Base-by-base conservation (phyloP, 1,140 invertebrate species). In the Tetramorium simillimum region DNA sequence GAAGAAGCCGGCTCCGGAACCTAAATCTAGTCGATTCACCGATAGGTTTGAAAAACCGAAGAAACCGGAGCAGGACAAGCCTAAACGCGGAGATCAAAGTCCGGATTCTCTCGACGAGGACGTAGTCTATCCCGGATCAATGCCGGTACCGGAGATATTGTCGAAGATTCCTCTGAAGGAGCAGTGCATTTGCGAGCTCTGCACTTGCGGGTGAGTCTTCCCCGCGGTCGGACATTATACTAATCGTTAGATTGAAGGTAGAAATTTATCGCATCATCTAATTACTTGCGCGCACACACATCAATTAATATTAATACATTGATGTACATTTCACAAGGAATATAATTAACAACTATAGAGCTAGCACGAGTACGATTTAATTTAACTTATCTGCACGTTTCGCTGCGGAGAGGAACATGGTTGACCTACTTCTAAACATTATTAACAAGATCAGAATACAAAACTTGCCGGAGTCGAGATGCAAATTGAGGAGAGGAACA, bases 131-230 rank as follows among this genome's bases (percentile, higher is more conserved):
- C 51, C 78, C 12, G 65, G 67, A 46, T 81, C 37, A 18, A 56
- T 3, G 28, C 89, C 69, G 58, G 62, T 86, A 33, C 88, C 91
- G 0, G 93, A 95, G 43, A 85, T 95, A 40, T 87, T 95, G 3
- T 91, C 93, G 6, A 93, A 92, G 77, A 93, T 95, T 2, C 95
- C 95, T 3, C 76, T 94, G 63, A 97, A 97, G 93, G 98, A 98
- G 93, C 97, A 98, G 94, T 98, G 98, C 92, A 98, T 98, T 89
- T 98, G 98, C 94, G 97, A 98, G 95, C 97, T 98, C 60, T 98
- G 98, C 93, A 98, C 97, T 92, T 98, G 98, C 95, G 98, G 98
- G 98, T 98, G 95, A 97, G 97, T 97, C n/a, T 16, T 10, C 14
- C 2, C 28, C 28, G 3, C 21, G 28, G 28, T 51, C 18, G 2